Conservation (phyloP, 2,113 vertebrate species). For the Acrocephalus kingi region DNA sequence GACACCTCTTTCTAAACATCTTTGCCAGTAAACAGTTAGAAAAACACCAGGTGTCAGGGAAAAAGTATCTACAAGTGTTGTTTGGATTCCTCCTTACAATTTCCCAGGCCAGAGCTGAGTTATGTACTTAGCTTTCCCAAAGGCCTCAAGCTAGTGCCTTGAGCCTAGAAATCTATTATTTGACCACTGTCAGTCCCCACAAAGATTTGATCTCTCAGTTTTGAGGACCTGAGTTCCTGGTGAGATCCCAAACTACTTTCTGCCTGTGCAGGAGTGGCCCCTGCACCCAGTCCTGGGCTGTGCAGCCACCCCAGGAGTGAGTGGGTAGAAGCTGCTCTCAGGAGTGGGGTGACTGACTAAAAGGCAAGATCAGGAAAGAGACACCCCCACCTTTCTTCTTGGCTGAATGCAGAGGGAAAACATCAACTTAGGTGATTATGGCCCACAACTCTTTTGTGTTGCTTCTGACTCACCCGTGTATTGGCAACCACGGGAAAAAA, state of each 20-base stretch:
- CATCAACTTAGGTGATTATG: not conserved
- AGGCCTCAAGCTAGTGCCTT: no score
- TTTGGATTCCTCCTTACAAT: no score
- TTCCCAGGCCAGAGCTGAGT: no score
- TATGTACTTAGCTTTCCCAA: no score
- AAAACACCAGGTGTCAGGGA: no score
- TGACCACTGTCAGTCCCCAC: no score
- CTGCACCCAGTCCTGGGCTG: not conserved
- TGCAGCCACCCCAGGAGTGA: rapidly evolving
- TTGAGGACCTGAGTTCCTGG: not conserved
- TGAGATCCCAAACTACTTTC: not conserved
- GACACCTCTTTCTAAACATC: no score
- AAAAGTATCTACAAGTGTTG: no score
- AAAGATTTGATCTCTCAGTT: not conserved
- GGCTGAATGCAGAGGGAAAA: not conserved
- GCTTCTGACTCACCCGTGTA: not conserved
- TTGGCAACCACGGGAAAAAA: not conserved
- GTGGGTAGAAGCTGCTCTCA: not conserved
- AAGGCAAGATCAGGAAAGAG: not conserved
- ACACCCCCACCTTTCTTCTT: not conserved
- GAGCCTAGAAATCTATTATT: no score
- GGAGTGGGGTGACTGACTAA: not conserved
- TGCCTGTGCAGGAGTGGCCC: not conserved
- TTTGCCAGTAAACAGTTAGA: no score
- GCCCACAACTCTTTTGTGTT: not conserved